A percentile compares a stretch with the other conserved stretches of the same genome.
Evolutionary conservation across 2,113 vertebrate genomes (phyloP).

Genomic region (Pelecanoides urinatrix): DNA sequence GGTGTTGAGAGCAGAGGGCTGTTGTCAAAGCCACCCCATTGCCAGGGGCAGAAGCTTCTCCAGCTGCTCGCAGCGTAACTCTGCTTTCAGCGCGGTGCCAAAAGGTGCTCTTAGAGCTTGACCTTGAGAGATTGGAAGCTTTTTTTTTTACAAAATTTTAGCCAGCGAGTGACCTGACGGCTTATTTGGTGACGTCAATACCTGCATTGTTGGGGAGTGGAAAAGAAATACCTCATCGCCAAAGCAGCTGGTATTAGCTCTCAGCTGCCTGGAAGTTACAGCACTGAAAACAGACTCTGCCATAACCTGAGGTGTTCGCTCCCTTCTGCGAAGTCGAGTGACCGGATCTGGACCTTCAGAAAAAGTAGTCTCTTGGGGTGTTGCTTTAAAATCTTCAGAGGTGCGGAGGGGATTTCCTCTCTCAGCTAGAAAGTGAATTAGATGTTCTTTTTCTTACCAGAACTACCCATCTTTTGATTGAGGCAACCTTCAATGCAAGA

Average conservation of each 20-base stretch:
- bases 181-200: neutral
- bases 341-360: neutral
- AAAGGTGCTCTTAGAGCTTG: neutral
- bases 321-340: neutral
- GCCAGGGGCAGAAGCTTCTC: neutral
- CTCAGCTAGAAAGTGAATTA: too few species aligned
- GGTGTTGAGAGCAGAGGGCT: neutral
- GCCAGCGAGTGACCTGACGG: neutral
- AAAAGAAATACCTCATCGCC: neutral
- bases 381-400: neutral
- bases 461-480: rapidly evolving
- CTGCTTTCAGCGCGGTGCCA: neutral
- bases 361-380: rapidly evolving
- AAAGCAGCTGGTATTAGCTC: neutral
- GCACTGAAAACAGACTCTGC: neutral
- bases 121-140: neutral
- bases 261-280: neutral
- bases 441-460: rapidly evolving
- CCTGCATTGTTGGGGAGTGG: neutral
- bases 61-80: neutral
- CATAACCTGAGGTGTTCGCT: neutral
- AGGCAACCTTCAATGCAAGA: neutral
- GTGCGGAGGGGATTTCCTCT: neutral
- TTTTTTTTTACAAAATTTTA: neutral
- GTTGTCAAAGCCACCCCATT: neutral